Base-by-base conservation (phyloP, 2,113 vertebrate genomes). In the Chascanopsetta lugubris region DNA sequence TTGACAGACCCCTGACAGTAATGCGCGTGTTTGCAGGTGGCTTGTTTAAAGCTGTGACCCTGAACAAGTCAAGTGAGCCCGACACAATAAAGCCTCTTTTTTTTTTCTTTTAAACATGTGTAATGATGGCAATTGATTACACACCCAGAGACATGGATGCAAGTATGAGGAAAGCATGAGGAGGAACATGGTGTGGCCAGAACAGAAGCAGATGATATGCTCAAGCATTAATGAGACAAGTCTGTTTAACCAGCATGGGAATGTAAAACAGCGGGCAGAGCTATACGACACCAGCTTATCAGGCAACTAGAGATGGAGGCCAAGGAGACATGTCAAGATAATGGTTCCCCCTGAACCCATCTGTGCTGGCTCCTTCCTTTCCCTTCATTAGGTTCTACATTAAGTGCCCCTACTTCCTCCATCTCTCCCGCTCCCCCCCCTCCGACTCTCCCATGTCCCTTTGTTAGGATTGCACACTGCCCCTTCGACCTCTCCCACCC, bases 401-500 rank as follows among this genome's bases (percentile, higher is more conserved):
- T 76, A 76, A 78, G 60, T 79, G 82, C 69, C 77, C 78, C 72
- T 58, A 63, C 54, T 45, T 57, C 61, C 60, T 15, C 59, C 75
- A 69, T 69, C 68, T 75, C 60, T 61, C 71, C 61, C 15, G 45
- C 26, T 38, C 72, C 71, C 46, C 58, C 72, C 72, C 38, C 42
- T 32, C n/a, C n/a, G n/a, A n/a, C n/a, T n/a, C n/a, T n/a, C n/a
- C n/a, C n/a, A n/a, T n/a, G 21, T 61, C 68, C 70, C 67, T 66
- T 62, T 69, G 64, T 80, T 84, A 72, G 56, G 75, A 85, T 82
- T 90, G 81, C 83, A 91, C 84, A 65, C 76, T 77, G 80, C 80
- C 86, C 91, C 79, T 85, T 83, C 67, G 55, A 88, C 81, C 85
- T 85, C 80, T 84, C 83, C 78, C 86, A 85, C 76, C 82, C 93